Percentiles rank a stretch among this genome's conserved stretches.
phyloP scores from a whole-genome alignment of 2,113 vertebrate genomes.

The Gopherus evgoodei region DNA sequence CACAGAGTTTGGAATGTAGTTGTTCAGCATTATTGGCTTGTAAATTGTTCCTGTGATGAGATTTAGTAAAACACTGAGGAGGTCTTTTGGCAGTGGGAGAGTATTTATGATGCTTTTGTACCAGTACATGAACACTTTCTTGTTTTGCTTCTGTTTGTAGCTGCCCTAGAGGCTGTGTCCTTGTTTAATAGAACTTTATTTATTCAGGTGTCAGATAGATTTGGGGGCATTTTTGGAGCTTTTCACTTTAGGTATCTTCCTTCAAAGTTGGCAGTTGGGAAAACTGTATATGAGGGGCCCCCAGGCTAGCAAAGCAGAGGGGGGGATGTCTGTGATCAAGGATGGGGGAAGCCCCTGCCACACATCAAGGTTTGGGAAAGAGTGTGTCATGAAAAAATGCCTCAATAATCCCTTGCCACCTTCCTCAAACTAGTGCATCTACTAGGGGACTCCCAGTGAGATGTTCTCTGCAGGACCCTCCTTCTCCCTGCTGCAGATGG shows the following conservation, averaged over 20 bases:
- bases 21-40: constrained; percentile 61
- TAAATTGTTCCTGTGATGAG: constrained; percentile 62
- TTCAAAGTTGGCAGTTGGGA: not conserved
- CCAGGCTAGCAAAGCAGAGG: not conserved
- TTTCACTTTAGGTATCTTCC: not conserved
- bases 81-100: constrained; percentile 48
- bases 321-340: not conserved
- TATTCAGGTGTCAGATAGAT: not conserved
- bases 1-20: constrained; percentile 15
- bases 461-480: not conserved
- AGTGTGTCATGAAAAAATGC: not conserved
- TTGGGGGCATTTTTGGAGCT: constrained; percentile 12
- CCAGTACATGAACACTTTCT: constrained; percentile 10
- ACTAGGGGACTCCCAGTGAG: not conserved
- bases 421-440: no score
- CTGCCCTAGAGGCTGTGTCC: not conserved
- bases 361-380: accelerated
- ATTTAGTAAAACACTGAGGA: constrained; percentile 60
- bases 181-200: constrained; percentile 1
- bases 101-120: constrained; percentile 53
- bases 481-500: not conserved
- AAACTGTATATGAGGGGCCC: accelerated
- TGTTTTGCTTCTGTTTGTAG: constrained; percentile 5
- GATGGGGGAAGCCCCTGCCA: not conserved
- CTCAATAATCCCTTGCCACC: not conserved